Percentiles rank a stretch among this genome's conserved stretches.
Evolutionary conservation across 2,797 vertebrate species (phyloP).

Genomic region (Bradypodion pumilum): DNA sequence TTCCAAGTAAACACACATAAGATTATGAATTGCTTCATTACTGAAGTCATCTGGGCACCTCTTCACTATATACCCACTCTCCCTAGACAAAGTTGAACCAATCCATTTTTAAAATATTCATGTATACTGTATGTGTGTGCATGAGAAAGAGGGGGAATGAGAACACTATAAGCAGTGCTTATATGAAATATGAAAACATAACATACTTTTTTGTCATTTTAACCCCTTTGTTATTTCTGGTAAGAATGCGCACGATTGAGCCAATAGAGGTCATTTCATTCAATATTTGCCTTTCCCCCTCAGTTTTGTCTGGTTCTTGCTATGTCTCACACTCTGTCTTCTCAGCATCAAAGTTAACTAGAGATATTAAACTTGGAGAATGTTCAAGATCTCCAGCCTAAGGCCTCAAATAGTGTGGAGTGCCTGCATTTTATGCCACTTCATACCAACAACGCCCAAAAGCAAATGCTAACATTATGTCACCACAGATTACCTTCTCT

Average conservation of each 20-base stretch:
- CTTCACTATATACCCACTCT: background rate
- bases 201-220: background rate
- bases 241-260: background rate
- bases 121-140: no score
- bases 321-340: background rate
- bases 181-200: background rate
- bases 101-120: background rate
- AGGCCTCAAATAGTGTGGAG: background rate
- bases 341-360: rapidly evolving
- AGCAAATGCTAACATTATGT: background rate
- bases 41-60: no score
- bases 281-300: background rate
- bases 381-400: background rate
- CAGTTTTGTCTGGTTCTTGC: rapidly evolving
- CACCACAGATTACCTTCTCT: rapidly evolving
- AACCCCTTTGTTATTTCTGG: background rate
- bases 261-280: background rate
- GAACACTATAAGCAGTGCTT: background rate
- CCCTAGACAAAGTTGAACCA: background rate
- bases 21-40: no score
- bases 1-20: no score
- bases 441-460: background rate
- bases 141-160: no score
- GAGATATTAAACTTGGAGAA: background rate
- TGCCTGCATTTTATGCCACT: background rate